Evolutionary conservation across 2,113 vertebrate species (phyloP).

Genomic region (Asarcornis scutulata): DNA sequence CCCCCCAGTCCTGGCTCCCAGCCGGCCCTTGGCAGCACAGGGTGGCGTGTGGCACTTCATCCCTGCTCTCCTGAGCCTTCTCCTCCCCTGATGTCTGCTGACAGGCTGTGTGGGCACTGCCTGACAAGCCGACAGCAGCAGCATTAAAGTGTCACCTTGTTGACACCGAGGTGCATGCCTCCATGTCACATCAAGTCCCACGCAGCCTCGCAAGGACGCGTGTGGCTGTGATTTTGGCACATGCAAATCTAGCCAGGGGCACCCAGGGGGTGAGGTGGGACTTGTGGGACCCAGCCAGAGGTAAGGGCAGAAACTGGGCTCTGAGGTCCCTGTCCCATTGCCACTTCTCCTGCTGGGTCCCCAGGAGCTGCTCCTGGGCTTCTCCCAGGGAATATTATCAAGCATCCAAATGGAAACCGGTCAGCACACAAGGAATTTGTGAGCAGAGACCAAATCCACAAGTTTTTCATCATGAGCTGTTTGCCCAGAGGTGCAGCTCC

Average conservation of each 20-base stretch:
- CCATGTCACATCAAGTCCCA: neutral
- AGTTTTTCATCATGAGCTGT: no score
- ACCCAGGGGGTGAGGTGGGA: neutral
- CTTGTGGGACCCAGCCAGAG: fast-evolving
- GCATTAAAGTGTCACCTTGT: neutral
- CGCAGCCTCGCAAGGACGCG: fast-evolving
- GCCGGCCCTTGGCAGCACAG: fast-evolving
- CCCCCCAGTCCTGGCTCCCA: fast-evolving
- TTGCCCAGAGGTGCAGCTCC: no score
- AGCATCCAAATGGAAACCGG: no score
- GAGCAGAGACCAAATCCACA: no score
- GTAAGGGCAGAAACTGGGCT: fast-evolving
- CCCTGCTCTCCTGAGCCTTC: neutral
- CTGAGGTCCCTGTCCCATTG: no score
- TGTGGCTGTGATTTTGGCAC: neutral
- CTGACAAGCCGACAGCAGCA: neutral
- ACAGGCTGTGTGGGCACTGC: neutral
- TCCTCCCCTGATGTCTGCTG: neutral
- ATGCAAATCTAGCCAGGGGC: neutral
- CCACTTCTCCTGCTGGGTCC: no score
- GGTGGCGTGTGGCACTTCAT: fast-evolving
- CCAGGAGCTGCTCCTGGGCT: no score
- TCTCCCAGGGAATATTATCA: no score
- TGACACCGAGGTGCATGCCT: neutral
- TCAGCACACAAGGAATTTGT: no score